A percentile compares a stretch with the other conserved stretches of the same genome.
Conservation (phyloP, 2,888 invertebrate species). For the Rhopalosiphum nymphaeae region DNA sequence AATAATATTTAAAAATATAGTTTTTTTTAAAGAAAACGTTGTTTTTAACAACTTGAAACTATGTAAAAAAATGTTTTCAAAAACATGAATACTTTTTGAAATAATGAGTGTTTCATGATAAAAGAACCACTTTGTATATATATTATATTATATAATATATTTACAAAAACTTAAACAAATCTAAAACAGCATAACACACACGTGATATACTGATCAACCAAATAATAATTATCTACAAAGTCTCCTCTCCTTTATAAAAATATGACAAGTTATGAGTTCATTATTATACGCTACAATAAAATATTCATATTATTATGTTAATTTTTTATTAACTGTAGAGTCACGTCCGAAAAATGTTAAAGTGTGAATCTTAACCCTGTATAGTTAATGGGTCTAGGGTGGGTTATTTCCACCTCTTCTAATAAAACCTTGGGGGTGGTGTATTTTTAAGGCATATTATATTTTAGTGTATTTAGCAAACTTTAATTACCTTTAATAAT, state of each 20-base stretch:
- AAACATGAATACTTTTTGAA: no score
- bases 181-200: not conserved
- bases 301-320: not conserved
- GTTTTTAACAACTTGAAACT: no score
- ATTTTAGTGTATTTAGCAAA: not conserved
- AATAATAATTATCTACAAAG: not conserved
- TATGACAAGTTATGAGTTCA: not conserved
- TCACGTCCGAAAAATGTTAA: not conserved
- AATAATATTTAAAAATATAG: no score
- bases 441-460: not conserved
- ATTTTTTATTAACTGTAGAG: not conserved
- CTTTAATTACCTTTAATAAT: not conserved
- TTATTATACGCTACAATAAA: not conserved
- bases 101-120: no score
- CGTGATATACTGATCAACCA: not conserved
- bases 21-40: no score
- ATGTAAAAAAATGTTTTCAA: no score
- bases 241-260: not conserved
- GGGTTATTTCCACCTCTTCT: not conserved
- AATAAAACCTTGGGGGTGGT: not conserved
- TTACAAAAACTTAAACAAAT: not conserved
- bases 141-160: not conserved
- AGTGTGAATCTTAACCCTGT: not conserved
- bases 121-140: no score
- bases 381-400: not conserved